Conservation (phyloP, 2,797 vertebrate species). For the Dicrostonyx torquatus region DNA sequence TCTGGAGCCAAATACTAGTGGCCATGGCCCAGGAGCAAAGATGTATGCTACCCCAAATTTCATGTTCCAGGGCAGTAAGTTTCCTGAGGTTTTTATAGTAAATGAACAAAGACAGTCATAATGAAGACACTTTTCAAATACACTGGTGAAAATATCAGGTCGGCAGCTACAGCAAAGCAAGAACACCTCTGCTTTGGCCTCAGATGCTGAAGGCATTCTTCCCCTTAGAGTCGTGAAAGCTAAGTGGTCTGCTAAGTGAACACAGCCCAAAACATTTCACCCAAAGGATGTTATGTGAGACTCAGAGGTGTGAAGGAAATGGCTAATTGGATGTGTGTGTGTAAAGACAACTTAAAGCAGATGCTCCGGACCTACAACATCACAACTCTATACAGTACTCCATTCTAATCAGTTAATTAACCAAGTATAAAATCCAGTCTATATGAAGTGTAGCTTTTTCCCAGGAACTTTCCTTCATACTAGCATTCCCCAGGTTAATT, state of each 20-base stretch:
- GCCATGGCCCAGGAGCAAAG: neutral
- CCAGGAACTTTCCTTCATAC: neutral
- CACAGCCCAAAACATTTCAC: neutral
- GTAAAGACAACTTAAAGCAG: neutral
- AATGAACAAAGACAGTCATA: neutral
- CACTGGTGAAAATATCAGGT: neutral
- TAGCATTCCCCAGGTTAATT: neutral
- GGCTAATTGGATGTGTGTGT: too few species aligned
- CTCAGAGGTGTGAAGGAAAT: neutral
- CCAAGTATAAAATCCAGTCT: neutral
- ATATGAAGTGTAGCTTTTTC: neutral
- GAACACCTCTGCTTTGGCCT: neutral
- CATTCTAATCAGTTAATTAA: neutral
- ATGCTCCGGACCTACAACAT: neutral
- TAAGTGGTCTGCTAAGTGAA: neutral
- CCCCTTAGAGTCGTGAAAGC: neutral
- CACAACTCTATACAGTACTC: neutral
- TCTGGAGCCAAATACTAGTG: neutral
- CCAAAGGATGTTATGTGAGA: neutral
- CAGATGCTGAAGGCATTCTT: neutral
- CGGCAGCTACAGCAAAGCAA: neutral
- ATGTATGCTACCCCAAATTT: neutral
- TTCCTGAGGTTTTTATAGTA: neutral
- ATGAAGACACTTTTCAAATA: neutral
- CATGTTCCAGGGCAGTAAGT: neutral